Evolutionary conservation across 2,113 vertebrate species (phyloP).

Genomic region (crab-eating macaque (Macaca fascicularis)): DNA sequence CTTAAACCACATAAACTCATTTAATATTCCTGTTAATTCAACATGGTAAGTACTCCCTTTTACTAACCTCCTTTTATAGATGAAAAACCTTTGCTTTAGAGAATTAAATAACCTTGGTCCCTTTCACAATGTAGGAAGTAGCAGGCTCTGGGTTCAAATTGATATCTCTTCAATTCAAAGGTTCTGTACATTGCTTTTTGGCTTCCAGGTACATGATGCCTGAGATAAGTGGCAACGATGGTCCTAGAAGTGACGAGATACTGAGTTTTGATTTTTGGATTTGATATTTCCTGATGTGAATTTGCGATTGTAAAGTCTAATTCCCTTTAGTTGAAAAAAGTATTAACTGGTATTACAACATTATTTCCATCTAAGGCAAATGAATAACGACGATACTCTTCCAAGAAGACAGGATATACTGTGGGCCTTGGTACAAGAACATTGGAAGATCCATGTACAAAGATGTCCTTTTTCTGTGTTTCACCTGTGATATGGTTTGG

Average conservation of each 20-base stretch:
- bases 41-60: background rate
- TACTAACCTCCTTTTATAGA: background rate
- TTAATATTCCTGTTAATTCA: background rate
- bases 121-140: background rate
- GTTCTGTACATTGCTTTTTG: background rate
- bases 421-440: background rate
- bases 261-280: background rate
- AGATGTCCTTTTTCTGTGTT: background rate
- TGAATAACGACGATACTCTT: background rate
- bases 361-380: background rate
- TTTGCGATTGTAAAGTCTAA: background rate
- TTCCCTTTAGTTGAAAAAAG: background rate
- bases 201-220: background rate
- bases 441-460: background rate
- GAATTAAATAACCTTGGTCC: background rate
- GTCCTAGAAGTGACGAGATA: background rate
- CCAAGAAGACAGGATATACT: background rate
- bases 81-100: background rate
- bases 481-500: background rate
- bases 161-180: background rate
- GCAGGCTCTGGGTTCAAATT: background rate
- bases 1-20: background rate
- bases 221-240: background rate
- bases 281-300: background rate
- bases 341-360: background rate